These are phyloP conservation scores for Plutomurus gul DNA, from an alignment of 1,140 invertebrate species.

Conservation along the genomic window DNA sequence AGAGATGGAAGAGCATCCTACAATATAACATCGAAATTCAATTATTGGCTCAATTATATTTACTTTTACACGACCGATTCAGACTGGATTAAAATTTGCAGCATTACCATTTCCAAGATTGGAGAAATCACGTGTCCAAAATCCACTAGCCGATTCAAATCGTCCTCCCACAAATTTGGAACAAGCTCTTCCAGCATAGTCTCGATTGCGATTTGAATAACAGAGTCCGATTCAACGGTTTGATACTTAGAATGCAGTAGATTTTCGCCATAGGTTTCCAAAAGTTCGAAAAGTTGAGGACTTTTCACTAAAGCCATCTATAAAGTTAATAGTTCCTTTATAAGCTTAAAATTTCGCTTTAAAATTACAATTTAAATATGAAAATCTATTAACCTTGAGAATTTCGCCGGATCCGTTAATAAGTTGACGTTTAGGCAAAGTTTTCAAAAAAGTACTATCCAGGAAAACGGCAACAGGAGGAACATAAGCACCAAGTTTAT, in stretches of 20 bases:
- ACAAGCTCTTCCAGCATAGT: constrained; percentile 35
- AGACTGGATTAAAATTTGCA: background rate
- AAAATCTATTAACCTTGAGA: background rate
- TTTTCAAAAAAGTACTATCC: constrained; percentile 4
- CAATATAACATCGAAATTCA: background rate
- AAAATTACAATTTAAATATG: background rate
- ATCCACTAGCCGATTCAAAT: constrained; percentile 33
- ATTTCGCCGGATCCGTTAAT: constrained; percentile 31
- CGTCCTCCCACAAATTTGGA: constrained; percentile 42
- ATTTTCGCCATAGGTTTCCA: constrained; percentile 9
- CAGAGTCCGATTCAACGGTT: background rate
- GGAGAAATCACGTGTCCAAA: constrained; percentile 34
- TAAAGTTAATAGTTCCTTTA: background rate
- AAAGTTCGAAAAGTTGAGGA: constrained; percentile 24
- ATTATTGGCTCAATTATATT: background rate
- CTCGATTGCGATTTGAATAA: constrained; percentile 16
- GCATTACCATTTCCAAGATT: constrained; percentile 32
- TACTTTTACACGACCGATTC: background rate
- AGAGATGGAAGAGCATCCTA: background rate
- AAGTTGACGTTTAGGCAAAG: constrained; percentile 16
- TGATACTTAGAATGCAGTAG: constrained; percentile 15
- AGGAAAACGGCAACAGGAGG: constrained; percentile 30
- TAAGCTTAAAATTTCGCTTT: background rate
- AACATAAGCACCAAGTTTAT: constrained; percentile 35
- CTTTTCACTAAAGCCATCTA: constrained; percentile 39